phyloP scores from a whole-genome alignment of 2,888 invertebrate species.

The Caenorhabditis auriculariae region DNA sequence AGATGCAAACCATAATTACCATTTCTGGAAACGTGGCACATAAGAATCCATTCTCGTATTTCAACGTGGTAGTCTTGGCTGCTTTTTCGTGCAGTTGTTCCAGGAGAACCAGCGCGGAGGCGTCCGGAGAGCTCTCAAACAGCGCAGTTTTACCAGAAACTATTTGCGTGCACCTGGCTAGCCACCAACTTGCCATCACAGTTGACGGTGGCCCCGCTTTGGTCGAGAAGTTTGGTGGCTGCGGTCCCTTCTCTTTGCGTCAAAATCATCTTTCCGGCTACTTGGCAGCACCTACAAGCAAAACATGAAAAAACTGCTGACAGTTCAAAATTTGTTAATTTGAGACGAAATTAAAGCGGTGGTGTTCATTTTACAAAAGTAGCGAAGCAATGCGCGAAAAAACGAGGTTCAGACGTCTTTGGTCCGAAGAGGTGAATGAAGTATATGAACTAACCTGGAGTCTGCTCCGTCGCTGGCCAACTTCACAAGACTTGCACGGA shows the following conservation, averaged over 20 bases:
- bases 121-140: slow-evolving; percentile 10
- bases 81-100: slow-evolving; percentile 20
- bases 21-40: slow-evolving; percentile 54
- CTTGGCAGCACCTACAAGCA: slow-evolving; percentile 22
- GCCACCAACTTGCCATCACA: slow-evolving; percentile 43
- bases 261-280: slow-evolving; percentile 50
- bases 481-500: slow-evolving; percentile 48
- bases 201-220: slow-evolving; percentile 38
- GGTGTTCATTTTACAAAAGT: too few relatives aligned
- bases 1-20: slow-evolving; percentile 14
- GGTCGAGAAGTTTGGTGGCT: slow-evolving; percentile 34
- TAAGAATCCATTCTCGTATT: slow-evolving; percentile 44
- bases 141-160: neutral
- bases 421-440: neutral
- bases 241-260: slow-evolving; percentile 51
- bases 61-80: slow-evolving; percentile 34
- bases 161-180: slow-evolving; percentile 13
- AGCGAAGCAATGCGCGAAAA: neutral
- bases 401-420: neutral
- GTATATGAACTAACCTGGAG: slow-evolving; percentile 11
- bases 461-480: slow-evolving; percentile 33
- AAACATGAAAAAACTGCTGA: too few relatives aligned
- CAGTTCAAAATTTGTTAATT: too few relatives aligned
- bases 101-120: slow-evolving; percentile 17
- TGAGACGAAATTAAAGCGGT: too few relatives aligned